Conservation (phyloP, 2,888 invertebrate genomes). For the Laothoe populi region DNA sequence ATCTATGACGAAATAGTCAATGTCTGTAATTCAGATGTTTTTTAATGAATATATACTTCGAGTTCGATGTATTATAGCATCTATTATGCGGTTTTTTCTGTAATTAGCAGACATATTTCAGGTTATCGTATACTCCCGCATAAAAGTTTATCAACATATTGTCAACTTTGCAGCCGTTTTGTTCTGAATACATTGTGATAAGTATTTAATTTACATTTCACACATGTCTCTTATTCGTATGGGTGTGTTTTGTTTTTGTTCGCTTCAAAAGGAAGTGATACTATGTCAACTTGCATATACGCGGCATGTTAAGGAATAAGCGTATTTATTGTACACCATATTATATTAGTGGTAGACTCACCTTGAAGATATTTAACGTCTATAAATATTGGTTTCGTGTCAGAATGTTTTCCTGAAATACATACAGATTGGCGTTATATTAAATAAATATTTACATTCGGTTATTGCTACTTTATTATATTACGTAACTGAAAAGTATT, state of each 20-base stretch:
- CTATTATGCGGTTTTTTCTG: neutral
- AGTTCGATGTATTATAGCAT: neutral
- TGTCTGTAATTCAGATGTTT: neutral
- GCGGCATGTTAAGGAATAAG: too few relatives aligned
- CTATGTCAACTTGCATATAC: too few relatives aligned
- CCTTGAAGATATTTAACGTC: too few relatives aligned
- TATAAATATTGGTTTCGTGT: too few relatives aligned
- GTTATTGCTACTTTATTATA: too few relatives aligned
- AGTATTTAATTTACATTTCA: neutral
- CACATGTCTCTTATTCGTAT: neutral
- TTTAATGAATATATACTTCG: neutral
- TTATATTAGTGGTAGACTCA: too few relatives aligned
- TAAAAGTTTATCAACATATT: neutral
- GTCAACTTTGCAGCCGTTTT: neutral
- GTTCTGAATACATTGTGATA: slow-evolving; percentile 12
- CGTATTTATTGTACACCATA: too few relatives aligned
- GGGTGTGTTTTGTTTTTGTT: neutral
- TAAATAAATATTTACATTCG: too few relatives aligned
- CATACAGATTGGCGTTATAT: too few relatives aligned
- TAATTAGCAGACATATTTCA: neutral
- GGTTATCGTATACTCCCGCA: neutral
- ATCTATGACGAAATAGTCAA: neutral
- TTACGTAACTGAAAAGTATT: too few relatives aligned
- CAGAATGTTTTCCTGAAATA: too few relatives aligned
- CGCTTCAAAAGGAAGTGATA: neutral